Base-by-base conservation (phyloP, 1,140 invertebrate species). In the Wiebesia pumilae region DNA sequence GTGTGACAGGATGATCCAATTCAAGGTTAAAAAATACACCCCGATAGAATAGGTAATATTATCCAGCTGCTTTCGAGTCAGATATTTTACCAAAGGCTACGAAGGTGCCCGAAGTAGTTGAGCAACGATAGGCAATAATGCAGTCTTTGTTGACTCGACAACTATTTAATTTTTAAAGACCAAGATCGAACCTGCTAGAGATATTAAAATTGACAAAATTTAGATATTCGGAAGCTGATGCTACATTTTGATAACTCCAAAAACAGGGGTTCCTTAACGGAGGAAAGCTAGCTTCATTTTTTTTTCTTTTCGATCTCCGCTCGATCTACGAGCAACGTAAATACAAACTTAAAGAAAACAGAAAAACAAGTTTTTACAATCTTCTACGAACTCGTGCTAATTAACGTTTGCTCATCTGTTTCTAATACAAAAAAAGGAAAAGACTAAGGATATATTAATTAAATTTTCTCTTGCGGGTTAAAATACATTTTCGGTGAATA, bases 311-410 rank as follows among this genome's bases (percentile, higher is more conserved):
- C n/a, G 21, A 79, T 71, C 27, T 88, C 83, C 87, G 75, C 88
- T 89, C 88, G 85, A 67, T 89, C 87, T 54, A 88, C 89, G 85
- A 88, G 88, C 88, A 87, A 86, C 40, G 2, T 87, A 79, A 73
- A 83, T 73, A 77, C 24, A 38, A 43, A 81, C 65, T 58, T 65
- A 71, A 65, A 69, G 40, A 54, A 81, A 58, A 75, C 62, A 71
- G 3, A 69, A 62, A 77, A 73, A 79, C 47, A 69, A 43, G 30
- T 58, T 83, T 85, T 58, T 79, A 81, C 67, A 67, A 58, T 78
- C 51, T 88, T 85, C 43, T 80, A 43, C 51, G 30, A 78, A 81
- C 35, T 38, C 54, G 51, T 82, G 24, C 54, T 83, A 30, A 54
- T 83, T 79, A 35, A 10, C 27, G 33, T 81, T 82, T 62, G 30